phyloP scores from a whole-genome alignment of 2,797 vertebrate species.

The Hoplostethus atlanticus region DNA sequence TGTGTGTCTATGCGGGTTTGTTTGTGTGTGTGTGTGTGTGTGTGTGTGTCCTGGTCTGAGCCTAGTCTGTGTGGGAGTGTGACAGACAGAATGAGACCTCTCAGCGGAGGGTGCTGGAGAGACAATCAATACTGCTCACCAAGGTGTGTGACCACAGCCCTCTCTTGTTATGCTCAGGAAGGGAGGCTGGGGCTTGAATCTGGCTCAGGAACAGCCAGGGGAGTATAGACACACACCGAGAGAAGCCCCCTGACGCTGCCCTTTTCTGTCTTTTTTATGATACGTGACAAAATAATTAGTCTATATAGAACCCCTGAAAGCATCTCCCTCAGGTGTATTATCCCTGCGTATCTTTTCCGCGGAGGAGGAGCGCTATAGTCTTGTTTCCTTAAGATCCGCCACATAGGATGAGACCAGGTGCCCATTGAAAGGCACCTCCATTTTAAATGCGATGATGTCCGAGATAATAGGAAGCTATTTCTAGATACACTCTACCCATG shows the following conservation, averaged over 20 bases:
- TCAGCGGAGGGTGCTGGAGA: constrained; percentile 70
- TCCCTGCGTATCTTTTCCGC: constrained; percentile 49
- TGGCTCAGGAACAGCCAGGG: constrained; percentile 58
- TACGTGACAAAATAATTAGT: constrained; percentile 80
- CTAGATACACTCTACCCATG: constrained; percentile 31
- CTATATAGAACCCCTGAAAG: constrained; percentile 65
- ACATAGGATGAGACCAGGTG: constrained; percentile 44
- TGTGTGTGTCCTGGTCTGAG: constrained; percentile 23
- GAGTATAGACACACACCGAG: constrained; percentile 54
- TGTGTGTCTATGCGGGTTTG: constrained; percentile 26
- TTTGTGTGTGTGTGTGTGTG: constrained; percentile 19
- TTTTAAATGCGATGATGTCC: constrained; percentile 51
- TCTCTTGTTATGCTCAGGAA: constrained; percentile 64
- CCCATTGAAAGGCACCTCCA: constrained; percentile 58
- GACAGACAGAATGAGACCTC: constrained; percentile 82
- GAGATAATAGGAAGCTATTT: constrained; percentile 58
- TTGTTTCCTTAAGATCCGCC: constrained; percentile 48
- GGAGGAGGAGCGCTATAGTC: constrained; percentile 37
- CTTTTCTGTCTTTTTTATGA: constrained; percentile 72
- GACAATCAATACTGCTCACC: constrained; percentile 81
- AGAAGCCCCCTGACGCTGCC: constrained; percentile 41
- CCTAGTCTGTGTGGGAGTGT: constrained; percentile 66
- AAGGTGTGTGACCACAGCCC: constrained; percentile 65
- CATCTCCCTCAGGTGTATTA: constrained; percentile 59
- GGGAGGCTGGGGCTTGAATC: constrained; percentile 52